A percentile compares a stretch with the other conserved stretches of the same genome.
Evolutionary conservation across 2,888 invertebrate species (phyloP).

Genomic region (Ashinkailepas kermadecensis): DNA sequence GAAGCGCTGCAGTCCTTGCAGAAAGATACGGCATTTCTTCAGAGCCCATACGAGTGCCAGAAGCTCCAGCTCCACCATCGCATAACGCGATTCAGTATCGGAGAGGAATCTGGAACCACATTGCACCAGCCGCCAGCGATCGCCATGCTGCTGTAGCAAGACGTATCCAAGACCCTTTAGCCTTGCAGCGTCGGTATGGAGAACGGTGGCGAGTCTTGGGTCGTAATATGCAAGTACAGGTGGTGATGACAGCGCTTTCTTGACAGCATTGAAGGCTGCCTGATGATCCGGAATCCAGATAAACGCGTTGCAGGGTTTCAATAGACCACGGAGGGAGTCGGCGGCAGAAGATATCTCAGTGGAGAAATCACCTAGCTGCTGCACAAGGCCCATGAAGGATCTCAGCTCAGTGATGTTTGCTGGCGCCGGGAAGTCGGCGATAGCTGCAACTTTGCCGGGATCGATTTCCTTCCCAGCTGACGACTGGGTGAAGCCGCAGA

Average conservation of each 20-base stretch:
- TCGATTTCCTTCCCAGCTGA: background rate
- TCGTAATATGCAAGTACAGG: background rate
- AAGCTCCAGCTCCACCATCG: background rate
- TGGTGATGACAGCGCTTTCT: background rate
- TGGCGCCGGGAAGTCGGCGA: background rate
- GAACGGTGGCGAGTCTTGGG: background rate
- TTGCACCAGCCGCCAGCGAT: background rate
- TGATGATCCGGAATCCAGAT: background rate
- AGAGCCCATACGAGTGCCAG: background rate
- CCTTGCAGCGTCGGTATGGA: background rate
- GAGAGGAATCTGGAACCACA: background rate
- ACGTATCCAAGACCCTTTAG: background rate
- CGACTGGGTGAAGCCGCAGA: constrained; percentile 9
- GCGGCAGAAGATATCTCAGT: background rate
- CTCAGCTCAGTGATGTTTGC: background rate
- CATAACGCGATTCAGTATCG: background rate
- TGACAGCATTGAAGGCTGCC: background rate
- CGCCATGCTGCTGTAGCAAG: background rate
- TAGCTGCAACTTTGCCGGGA: background rate
- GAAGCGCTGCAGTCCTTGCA: background rate
- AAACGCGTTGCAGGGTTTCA: background rate
- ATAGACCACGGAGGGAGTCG: background rate
- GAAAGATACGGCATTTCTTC: background rate
- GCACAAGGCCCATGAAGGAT: background rate
- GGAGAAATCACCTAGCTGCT: background rate